These are phyloP conservation scores for Protobothrops mucrosquamatus DNA, from an alignment of 2,113 vertebrate genomes.

Conservation along the genomic window DNA sequence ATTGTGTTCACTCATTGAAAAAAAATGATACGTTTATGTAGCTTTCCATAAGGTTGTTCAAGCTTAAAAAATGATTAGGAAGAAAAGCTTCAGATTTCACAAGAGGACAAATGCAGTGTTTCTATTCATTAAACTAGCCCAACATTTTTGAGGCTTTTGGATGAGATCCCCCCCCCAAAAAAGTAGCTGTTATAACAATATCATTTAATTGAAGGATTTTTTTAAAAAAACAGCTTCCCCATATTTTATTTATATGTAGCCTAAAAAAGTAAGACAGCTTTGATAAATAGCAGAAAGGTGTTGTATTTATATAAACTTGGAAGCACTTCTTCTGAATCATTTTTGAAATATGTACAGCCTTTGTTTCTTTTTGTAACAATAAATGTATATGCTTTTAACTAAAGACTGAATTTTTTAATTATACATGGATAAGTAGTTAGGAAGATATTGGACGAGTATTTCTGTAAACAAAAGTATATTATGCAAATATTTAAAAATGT, in stretches of 20 bases:
- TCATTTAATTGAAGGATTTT: neutral
- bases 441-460: neutral
- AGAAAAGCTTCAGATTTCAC: neutral
- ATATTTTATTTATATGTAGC: neutral
- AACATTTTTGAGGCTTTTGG: neutral
- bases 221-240: neutral
- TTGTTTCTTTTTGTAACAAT: neutral
- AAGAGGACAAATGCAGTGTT: neutral
- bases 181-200: neutral
- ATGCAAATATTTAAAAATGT: neutral
- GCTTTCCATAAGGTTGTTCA: neutral
- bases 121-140: neutral
- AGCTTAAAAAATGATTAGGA: neutral
- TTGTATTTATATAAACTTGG: neutral
- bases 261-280: neutral
- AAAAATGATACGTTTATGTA: neutral
- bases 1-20: neutral
- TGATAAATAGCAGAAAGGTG: neutral
- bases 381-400: neutral
- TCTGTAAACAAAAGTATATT: neutral
- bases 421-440: neutral
- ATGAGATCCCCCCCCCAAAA: neutral
- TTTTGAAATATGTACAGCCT: neutral
- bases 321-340: neutral
- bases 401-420: neutral